Evolutionary conservation across 2,797 vertebrate species (phyloP).

Genomic region (Brotula barbata): DNA sequence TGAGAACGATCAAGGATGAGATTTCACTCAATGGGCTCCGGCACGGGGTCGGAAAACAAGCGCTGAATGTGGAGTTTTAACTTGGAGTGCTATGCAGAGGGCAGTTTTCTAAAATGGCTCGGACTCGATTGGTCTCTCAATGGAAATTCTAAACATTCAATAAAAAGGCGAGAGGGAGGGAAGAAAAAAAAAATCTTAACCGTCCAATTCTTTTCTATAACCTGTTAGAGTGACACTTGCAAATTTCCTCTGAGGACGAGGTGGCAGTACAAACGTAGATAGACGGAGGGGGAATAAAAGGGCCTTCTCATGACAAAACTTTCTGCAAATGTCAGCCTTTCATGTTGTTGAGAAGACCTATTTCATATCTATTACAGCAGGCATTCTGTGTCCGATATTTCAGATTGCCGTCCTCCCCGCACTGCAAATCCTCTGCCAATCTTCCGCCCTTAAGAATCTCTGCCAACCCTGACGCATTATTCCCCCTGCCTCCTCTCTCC

Average conservation of each 20-base stretch:
- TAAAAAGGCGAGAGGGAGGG: conserved; percentile 37
- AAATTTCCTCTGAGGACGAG: conserved; percentile 81
- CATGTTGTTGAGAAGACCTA: conserved; percentile 85
- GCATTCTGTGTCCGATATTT: conserved; percentile 85
- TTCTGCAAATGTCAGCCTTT: conserved; percentile 87
- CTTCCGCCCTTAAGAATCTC: conserved; percentile 85
- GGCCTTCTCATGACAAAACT: conserved; percentile 84
- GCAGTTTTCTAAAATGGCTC: conserved; percentile 60
- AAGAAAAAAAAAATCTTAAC: conserved; percentile 68
- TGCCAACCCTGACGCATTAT: conserved; percentile 81
- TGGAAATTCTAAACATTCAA: conserved; percentile 70
- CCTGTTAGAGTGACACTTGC: conserved; percentile 83
- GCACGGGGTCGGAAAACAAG: conserved; percentile 60
- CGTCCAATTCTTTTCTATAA: conserved; percentile 77
- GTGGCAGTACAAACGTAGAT: conserved; percentile 83
- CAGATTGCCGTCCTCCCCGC: conserved; percentile 82
- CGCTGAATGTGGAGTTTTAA: conserved; percentile 56
- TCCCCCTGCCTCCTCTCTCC: conserved; percentile 77
- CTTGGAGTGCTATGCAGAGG: conserved; percentile 65
- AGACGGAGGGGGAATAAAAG: conserved; percentile 82
- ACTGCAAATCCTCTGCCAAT: conserved; percentile 88
- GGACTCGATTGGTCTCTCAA: conserved; percentile 72
- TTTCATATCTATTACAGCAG: conserved; percentile 90
- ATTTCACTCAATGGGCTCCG: conserved; percentile 33
- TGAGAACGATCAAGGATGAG: conserved; percentile 10